Evolutionary conservation across 2,113 vertebrate genomes (phyloP).

Genomic region (Ptychochromis oligacanthus): DNA sequence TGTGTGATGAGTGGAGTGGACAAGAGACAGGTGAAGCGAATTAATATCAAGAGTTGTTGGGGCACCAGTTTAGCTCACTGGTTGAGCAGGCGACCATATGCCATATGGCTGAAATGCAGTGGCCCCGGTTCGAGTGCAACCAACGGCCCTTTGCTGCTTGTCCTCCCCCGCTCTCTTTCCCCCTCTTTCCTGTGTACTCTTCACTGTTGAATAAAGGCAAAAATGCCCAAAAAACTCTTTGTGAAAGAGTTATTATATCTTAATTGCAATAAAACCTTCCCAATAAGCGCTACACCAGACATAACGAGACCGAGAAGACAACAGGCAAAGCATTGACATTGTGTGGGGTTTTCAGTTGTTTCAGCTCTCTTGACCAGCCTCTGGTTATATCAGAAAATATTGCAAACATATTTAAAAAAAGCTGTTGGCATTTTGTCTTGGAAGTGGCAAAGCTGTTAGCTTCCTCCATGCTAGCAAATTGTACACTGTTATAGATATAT

Average conservation of each 20-base stretch:
- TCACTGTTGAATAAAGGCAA: no score
- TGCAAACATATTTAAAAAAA: neutral
- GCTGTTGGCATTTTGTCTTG: neutral
- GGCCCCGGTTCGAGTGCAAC: no score
- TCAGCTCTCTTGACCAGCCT: neutral
- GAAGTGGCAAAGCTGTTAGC: neutral
- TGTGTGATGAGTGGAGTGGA: neutral
- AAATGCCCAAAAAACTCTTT: no score
- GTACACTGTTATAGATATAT: neutral
- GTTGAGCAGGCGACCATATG: no score
- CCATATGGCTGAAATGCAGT: no score
- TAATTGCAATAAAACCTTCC: neutral
- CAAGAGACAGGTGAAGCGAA: neutral
- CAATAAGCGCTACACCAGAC: neutral
- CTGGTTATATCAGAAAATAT: neutral
- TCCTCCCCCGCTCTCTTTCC: no score
- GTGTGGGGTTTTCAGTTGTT: neutral
- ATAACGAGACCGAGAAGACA: neutral
- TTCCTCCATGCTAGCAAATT: neutral
- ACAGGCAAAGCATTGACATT: neutral
- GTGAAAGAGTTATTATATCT: no score
- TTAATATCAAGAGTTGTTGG: neutral
- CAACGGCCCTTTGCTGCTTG: no score
- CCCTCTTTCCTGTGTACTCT: no score
- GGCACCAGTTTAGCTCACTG: no score